Percentiles rank a stretch among this genome's conserved stretches.
phyloP scores from a whole-genome alignment of 1,140 invertebrate genomes.

The Charaxes varanes region DNA sequence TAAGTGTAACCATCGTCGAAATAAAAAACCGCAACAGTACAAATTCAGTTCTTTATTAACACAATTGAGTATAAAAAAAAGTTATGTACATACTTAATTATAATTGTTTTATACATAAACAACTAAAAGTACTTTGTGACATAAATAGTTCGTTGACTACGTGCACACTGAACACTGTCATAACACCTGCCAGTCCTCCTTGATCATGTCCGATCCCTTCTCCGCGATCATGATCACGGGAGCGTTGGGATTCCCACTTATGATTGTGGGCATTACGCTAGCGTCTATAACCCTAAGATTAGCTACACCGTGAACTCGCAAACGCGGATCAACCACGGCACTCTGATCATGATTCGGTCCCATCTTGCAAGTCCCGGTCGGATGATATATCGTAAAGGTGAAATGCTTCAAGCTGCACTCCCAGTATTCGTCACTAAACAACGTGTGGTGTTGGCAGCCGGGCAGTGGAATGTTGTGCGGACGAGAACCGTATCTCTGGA shows the following conservation, averaged over 20 bases:
- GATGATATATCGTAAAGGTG: constrained; percentile 91
- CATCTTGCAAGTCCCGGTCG: constrained; percentile 90
- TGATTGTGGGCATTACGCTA: constrained; percentile 86
- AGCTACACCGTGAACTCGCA: constrained; percentile 83
- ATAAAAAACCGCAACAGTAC: not conserved
- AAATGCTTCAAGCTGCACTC: constrained; percentile 87
- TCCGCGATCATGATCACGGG: constrained; percentile 87
- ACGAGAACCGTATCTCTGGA: constrained; percentile 86
- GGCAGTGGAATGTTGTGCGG: constrained; percentile 87
- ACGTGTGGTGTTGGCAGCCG: constrained; percentile 81
- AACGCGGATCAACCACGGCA: constrained; percentile 87
- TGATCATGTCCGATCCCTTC: constrained; percentile 87
- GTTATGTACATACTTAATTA: constrained; percentile 42
- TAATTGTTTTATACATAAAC: constrained; percentile 40
- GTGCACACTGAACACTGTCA: constrained; percentile 42
- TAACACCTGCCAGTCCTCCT: constrained; percentile 80
- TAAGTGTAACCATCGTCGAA: too few relatives aligned
- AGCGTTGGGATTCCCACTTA: constrained; percentile 88
- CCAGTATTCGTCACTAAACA: constrained; percentile 91
- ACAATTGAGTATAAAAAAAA: constrained; percentile 22
- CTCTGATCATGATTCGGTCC: constrained; percentile 82
- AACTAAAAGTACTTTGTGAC: constrained; percentile 49
- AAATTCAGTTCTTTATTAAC: constrained; percentile 15
- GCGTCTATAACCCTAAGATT: constrained; percentile 84
- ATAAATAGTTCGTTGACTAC: constrained; percentile 42